Percentiles rank a stretch among this genome's conserved stretches.
Conservation (phyloP, 2,888 invertebrate genomes). For the Chymomyza caudatula region DNA sequence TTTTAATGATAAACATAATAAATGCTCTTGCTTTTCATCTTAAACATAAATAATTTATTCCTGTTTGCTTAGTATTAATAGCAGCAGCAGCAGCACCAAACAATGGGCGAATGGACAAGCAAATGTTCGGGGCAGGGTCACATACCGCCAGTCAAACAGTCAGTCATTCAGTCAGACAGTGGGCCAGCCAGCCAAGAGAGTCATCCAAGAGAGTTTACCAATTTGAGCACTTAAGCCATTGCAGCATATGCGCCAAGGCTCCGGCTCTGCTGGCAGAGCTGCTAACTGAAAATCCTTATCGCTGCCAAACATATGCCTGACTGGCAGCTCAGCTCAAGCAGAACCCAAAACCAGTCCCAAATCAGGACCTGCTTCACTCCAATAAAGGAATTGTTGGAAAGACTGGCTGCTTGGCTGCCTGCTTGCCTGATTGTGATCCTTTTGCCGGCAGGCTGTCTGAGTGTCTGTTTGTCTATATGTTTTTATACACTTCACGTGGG, state of each 20-base stretch:
- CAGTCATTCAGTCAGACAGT: not conserved
- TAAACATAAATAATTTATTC: slow-evolving; percentile 13
- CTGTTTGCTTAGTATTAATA: slow-evolving; percentile 15
- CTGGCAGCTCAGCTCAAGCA: not conserved
- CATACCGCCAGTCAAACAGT: not conserved
- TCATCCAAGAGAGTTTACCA: not conserved
- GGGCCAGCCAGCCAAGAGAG: not conserved
- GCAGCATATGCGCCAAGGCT: not conserved
- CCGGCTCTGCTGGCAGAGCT: not conserved
- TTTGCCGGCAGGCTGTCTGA: not conserved
- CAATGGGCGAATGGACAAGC: not conserved
- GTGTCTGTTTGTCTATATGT: not conserved
- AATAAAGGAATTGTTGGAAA: not conserved
- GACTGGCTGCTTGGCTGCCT: not conserved
- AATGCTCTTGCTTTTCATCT: slow-evolving; percentile 1
- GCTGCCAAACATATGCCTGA: slow-evolving; percentile 12
- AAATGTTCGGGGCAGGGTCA: not conserved
- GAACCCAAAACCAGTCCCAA: not conserved
- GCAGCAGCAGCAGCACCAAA: slow-evolving; percentile 1
- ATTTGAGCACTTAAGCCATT: slow-evolving; percentile 7
- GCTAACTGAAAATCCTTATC: slow-evolving; percentile 15
- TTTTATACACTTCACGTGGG: not conserved
- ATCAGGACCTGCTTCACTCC: not conserved
- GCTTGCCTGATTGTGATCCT: not conserved
- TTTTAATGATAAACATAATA: slow-evolving; percentile 21